A percentile compares a stretch with the other conserved stretches of the same genome.
These are phyloP conservation scores for Parochlus steinenii DNA, from an alignment of 2,888 invertebrate species.

Conservation along the genomic window DNA sequence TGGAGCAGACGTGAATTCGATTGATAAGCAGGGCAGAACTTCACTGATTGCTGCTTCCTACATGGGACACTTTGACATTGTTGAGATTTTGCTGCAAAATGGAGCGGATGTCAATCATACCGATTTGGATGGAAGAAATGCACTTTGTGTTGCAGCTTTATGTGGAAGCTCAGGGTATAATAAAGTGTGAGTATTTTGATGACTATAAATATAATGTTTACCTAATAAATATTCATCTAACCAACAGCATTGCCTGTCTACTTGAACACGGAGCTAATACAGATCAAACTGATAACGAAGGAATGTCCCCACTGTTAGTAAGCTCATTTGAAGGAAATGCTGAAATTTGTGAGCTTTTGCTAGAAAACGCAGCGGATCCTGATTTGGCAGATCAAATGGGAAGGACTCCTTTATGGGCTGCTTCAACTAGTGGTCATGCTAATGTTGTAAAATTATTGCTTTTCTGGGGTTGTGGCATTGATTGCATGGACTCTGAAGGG, in stretches of 20 bases:
- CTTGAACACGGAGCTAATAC: conserved; percentile 71
- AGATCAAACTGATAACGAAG: conserved; percentile 67
- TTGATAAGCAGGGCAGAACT: conserved; percentile 81
- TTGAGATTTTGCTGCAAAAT: conserved; percentile 61
- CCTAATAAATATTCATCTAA: too few relatives aligned
- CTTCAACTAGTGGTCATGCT: conserved; percentile 83
- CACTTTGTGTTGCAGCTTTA: conserved; percentile 71
- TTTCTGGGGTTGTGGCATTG: conserved; percentile 92
- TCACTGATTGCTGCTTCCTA: conserved; percentile 90
- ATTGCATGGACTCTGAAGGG: conserved; percentile 87
- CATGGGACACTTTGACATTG: conserved; percentile 90
- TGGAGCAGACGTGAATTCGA: conserved; percentile 62
- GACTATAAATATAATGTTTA: conserved; percentile 24
- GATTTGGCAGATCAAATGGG: conserved; percentile 72
- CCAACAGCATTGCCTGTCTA: conserved; percentile 54
- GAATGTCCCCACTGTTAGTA: conserved; percentile 73
- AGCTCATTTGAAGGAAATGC: conserved; percentile 87
- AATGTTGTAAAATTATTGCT: conserved; percentile 68
- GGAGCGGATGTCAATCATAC: conserved; percentile 74
- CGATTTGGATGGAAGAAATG: conserved; percentile 76
- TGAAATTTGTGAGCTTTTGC: conserved; percentile 76
- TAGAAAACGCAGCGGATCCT: conserved; percentile 85
- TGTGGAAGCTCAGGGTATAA: conserved; percentile 63
- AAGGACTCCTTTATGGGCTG: conserved; percentile 78
- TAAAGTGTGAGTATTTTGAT: too few relatives aligned